These are phyloP conservation scores for Gadus macrocephalus DNA, from an alignment of 2,113 vertebrate genomes.

Conservation along the genomic window DNA sequence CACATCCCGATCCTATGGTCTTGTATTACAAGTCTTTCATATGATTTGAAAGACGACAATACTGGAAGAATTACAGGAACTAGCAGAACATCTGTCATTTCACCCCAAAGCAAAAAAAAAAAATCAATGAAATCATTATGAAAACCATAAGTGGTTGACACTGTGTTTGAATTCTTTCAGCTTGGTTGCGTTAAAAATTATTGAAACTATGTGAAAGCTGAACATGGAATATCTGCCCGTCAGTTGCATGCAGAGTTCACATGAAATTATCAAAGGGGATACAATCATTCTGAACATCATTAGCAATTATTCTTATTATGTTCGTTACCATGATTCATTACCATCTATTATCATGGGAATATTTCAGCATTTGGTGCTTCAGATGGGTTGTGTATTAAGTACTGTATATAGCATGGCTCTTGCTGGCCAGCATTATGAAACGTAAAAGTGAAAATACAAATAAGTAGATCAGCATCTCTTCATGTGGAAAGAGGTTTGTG, in stretches of 20 bases:
- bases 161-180: neutral
- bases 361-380: no score
- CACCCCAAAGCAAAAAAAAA: neutral
- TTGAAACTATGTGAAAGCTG: constrained; percentile 35
- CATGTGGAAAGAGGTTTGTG: no score
- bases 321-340: no score
- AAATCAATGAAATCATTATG: neutral
- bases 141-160: neutral
- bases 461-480: no score
- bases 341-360: no score
- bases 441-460: no score
- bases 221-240: constrained; percentile 6
- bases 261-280: constrained; percentile 24
- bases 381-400: no score
- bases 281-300: no score
- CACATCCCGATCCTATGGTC: neutral
- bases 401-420: no score
- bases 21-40: constrained; percentile 9
- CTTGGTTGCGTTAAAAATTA: neutral
- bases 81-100: neutral
- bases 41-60: constrained; percentile 1
- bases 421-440: no score
- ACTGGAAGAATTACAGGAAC: constrained; percentile 4
- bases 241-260: constrained; percentile 32
- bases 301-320: constrained; percentile 2